Percentiles rank a stretch among this genome's conserved stretches.
Evolutionary conservation across 2,888 invertebrate genomes (phyloP).

Genomic region (Anticlea derivata): DNA sequence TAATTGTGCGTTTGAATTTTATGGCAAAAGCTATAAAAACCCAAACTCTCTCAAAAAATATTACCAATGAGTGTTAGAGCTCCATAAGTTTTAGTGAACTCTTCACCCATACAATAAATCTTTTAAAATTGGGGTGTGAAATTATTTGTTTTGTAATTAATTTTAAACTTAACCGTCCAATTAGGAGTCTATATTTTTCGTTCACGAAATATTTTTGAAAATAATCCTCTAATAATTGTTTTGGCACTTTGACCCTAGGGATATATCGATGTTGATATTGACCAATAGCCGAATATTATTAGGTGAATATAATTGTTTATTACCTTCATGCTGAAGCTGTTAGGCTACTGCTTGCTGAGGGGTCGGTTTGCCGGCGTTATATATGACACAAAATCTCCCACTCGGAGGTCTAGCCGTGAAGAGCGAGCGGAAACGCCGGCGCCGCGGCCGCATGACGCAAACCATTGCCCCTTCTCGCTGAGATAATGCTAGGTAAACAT

Average conservation of each 20-base stretch:
- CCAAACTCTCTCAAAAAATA: too few relatives aligned
- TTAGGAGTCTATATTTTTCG: too few relatives aligned
- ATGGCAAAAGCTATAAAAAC: too few relatives aligned
- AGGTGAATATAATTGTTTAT: conserved; percentile 27
- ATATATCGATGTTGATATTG: neutral
- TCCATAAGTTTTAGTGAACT: too few relatives aligned
- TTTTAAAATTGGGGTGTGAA: too few relatives aligned
- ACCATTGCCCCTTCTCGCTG: conserved; percentile 62
- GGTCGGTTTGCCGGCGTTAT: conserved; percentile 66
- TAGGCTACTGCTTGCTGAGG: conserved; percentile 71
- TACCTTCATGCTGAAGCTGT: conserved; percentile 81
- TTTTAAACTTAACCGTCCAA: too few relatives aligned
- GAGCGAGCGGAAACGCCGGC: conserved; percentile 73
- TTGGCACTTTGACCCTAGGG: neutral
- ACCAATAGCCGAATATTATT: conserved; percentile 13
- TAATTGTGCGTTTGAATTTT: too few relatives aligned
- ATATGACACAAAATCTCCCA: conserved; percentile 72
- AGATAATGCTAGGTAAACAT: conserved; percentile 30
- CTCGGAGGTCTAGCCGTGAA: conserved; percentile 55
- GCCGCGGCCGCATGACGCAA: conserved; percentile 68
- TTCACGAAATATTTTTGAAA: neutral
- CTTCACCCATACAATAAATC: too few relatives aligned
- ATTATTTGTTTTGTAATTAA: too few relatives aligned
- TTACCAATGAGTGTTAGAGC: too few relatives aligned
- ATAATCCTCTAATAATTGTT: too few relatives aligned